A percentile compares a stretch with the other conserved stretches of the same genome.
phyloP scores from a whole-genome alignment of 2,888 invertebrate species.

The Scaptomyza tumidula region DNA sequence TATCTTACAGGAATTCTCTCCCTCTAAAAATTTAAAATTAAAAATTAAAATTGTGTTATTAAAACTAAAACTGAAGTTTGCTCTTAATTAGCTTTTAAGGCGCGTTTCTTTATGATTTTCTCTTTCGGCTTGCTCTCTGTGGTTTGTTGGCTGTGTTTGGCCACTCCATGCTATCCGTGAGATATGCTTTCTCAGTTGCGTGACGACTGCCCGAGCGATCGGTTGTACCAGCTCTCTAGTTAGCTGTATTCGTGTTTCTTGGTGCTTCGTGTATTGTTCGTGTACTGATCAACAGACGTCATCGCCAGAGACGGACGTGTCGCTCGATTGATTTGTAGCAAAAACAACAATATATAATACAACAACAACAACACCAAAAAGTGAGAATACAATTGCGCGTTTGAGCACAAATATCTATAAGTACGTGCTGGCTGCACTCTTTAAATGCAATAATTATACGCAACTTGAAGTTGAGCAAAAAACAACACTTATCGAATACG shows the following conservation, averaged over 20 bases:
- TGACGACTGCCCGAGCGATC: slow-evolving; percentile 63
- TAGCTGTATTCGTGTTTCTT: slow-evolving; percentile 29
- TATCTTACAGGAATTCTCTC: not conserved
- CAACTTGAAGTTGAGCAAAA: slow-evolving; percentile 37
- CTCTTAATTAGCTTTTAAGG: slow-evolving; percentile 3
- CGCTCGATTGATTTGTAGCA: slow-evolving; percentile 65
- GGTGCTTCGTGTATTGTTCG: slow-evolving; percentile 35
- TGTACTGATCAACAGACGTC: slow-evolving; percentile 64
- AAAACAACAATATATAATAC: slow-evolving; percentile 30
- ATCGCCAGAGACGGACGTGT: slow-evolving; percentile 71
- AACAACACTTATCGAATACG: slow-evolving; percentile 20
- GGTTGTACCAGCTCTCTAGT: slow-evolving; percentile 53
- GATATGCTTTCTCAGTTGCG: slow-evolving; percentile 49
- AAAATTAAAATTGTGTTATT: not conserved
- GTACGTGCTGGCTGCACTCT: slow-evolving; percentile 60
- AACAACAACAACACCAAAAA: slow-evolving; percentile 16
- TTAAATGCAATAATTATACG: slow-evolving; percentile 35
- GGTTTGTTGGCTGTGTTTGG: not conserved
- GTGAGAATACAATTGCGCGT: slow-evolving; percentile 34
- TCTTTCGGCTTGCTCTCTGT: slow-evolving; percentile 8
- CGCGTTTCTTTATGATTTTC: slow-evolving; percentile 7
- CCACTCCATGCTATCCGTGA: slow-evolving; percentile 12
- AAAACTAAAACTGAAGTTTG: not conserved
- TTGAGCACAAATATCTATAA: slow-evolving; percentile 52
- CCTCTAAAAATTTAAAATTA: not conserved